Base-by-base conservation (phyloP, 1,140 invertebrate species). In the Penaeus chinensis region DNA sequence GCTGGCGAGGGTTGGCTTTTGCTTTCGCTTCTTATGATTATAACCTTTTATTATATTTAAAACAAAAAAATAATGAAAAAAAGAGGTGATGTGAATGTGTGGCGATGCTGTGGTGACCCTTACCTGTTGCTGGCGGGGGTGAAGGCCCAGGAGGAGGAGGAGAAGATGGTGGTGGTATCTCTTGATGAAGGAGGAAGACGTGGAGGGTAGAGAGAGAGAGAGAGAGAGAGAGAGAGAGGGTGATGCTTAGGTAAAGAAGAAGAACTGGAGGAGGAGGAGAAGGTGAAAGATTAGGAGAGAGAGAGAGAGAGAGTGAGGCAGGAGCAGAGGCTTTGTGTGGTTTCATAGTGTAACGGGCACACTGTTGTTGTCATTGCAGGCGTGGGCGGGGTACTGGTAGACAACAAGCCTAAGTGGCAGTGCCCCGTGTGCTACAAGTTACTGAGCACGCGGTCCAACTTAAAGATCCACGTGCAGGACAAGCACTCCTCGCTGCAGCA, bases 351-450 rank as follows among this genome's bases (percentile, higher is more conserved):
- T 85, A 85, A 81, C 76, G 79, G 65, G 69, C 83, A 78, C 74
- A 65, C 83, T 86, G 76, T 82, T 89, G 84, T 86, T 89, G 63
- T 86, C 80, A 82, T 86, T 89, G 80, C 84, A 89, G 88, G 84
- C 63, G 81, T 86, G 74, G 84, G 81, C 84, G 80, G 63, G 83
- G 63, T 76, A 61, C 85, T 81, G 71, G 82, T 78, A 42, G 77
- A 88, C 80, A 63, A 81, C 71, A 87, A 84, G 74, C 85, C 89
- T 42, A 83, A 87, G 74, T 90, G 89, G 89, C 87, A 95, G 90
- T 90, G 90, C 80, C 89, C 89, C 18, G 80, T 90, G 27, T 90
- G 90, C 76, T 79, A 85, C 89, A 90, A 90, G 79, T 79, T 89
- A 60, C 89, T 90, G 42, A 90, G 89, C 74, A 89, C 89, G 54